Evolutionary conservation across 2,888 invertebrate species (phyloP), one percentile per base, ranked within the genome.

Genomic region (Andrena fulva): DNA sequence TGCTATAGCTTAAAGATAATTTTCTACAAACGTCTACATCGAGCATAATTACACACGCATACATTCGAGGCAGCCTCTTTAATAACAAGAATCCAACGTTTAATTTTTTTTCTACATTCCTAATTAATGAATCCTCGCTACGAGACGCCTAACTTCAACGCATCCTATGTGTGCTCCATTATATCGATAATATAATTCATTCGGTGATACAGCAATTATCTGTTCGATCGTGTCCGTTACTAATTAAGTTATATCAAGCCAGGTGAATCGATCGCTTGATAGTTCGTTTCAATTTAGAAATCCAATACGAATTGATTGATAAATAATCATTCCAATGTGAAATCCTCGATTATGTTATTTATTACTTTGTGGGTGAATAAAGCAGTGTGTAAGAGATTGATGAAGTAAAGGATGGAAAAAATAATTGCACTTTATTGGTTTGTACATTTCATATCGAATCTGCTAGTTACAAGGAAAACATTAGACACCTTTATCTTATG

Each of bases 311-410:
- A 67, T 62, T 72, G 63, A 54, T 87, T 87, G 79, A 75, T 42
- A 42, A 42, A 42, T 42, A 87, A 81, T 72, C 87, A 89, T 90
- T 90, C 86, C 87, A 86, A 85, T 85, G 85, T 72, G 54, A 68
- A 89, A 67, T 29, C 78, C 66, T 83, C 63, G 84, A 82, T 84
- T 84, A 81, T 86, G 77, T 84, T 88, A 89, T 89, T 88, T 91
- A 90, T 91, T 90, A 77, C 20, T 82, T 86, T 16, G 88, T 89
- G 85, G 82, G 81, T 80, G 84, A 91, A 90, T 87, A 89, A 91
- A 90, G 80, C 63, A 75, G 85, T 86, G 81, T 85, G 69, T 78
- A 76, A 79, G 42, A 76, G 59, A 84, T 62, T 56, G n/a, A 48
- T 33, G 60, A 52, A 76, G 33, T 54, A 64, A 77, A 67, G n/a